phyloP scores from a whole-genome alignment of 2,113 vertebrate genomes.

The Hystrix brachyura region DNA sequence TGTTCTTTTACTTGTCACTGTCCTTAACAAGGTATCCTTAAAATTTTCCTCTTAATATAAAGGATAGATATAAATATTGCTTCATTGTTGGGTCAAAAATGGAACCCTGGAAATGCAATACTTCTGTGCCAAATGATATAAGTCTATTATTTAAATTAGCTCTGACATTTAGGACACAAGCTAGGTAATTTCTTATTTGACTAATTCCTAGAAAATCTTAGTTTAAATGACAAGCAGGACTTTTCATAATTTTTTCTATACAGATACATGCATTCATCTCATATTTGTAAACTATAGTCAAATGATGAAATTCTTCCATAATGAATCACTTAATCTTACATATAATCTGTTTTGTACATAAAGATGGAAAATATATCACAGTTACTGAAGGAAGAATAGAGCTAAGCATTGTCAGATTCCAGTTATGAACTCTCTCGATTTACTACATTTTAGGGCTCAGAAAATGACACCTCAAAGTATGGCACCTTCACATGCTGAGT shows the following conservation, averaged over 20 bases:
- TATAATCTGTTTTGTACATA: neutral
- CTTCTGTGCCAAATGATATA: neutral
- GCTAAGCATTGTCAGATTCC: neutral
- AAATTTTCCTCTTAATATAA: neutral
- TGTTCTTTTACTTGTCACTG: neutral
- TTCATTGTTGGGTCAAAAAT: conserved; percentile 38
- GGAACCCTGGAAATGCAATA: neutral
- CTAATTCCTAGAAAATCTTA: neutral
- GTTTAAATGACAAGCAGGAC: neutral
- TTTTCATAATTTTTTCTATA: neutral
- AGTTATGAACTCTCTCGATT: conserved; percentile 14
- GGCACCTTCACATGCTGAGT: neutral
- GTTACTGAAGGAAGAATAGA: neutral
- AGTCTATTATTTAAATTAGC: conserved; percentile 15
- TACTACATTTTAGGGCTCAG: neutral
- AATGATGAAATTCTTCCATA: conserved; percentile 2
- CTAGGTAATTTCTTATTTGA: neutral
- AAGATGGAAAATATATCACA: neutral
- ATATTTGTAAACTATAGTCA: neutral
- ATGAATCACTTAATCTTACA: neutral
- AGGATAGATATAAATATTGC: neutral
- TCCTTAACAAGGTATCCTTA: neutral
- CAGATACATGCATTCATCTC: neutral
- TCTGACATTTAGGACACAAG: neutral
- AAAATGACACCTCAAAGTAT: neutral